Conservation (phyloP, 1,140 invertebrate genomes). For the Halesus radiatus region DNA sequence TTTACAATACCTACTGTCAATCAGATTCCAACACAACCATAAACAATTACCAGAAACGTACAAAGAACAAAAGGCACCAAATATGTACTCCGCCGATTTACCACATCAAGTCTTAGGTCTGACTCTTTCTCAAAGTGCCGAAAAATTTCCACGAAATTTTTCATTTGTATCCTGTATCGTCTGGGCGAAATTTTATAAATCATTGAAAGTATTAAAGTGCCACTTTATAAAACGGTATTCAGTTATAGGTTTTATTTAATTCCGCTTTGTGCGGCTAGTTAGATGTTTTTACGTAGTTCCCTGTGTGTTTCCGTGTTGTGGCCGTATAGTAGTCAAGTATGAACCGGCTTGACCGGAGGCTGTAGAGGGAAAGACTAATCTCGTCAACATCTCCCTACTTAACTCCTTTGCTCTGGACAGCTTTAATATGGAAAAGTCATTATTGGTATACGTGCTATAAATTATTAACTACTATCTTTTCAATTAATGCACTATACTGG, state of each 20-base stretch:
- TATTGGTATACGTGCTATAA: background rate
- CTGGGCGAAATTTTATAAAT: too few species aligned
- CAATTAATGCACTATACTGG: background rate
- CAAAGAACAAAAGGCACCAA: too few species aligned
- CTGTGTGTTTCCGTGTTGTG: background rate
- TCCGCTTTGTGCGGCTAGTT: background rate
- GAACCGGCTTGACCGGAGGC: background rate
- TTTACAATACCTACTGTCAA: background rate
- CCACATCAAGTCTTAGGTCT: too few species aligned
- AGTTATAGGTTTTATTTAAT: background rate
- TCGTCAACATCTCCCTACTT: background rate
- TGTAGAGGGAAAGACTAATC: background rate
- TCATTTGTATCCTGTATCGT: too few species aligned
- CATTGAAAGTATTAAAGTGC: background rate
- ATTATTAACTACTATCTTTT: background rate
- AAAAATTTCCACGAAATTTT: too few species aligned
- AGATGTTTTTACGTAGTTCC: constrained; percentile 5
- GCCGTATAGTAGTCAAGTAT: background rate
- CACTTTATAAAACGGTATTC: background rate
- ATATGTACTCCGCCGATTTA: too few species aligned
- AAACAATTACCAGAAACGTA: too few species aligned
- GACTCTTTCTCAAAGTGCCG: too few species aligned
- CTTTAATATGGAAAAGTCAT: background rate
- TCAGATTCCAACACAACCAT: background rate
- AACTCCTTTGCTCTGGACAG: constrained; percentile 3